Percentiles rank a stretch among this genome's conserved stretches.
Evolutionary conservation across 2,888 invertebrate species (phyloP).

Genomic region (Eupithecia abbreviata): DNA sequence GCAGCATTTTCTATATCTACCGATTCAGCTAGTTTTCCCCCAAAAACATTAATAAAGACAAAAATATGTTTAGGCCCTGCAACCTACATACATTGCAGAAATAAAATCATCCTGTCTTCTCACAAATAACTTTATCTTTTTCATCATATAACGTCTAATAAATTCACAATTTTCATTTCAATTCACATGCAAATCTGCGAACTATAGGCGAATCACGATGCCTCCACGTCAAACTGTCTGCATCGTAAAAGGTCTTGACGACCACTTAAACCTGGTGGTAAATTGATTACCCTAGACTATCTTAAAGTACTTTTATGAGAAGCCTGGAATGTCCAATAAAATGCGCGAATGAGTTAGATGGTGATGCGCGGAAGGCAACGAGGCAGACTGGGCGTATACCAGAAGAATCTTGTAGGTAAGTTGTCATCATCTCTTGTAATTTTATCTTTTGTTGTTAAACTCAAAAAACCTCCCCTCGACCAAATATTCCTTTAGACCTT

Average conservation of each 20-base stretch:
- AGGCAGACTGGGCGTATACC: neutral
- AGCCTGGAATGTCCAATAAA: constrained; percentile 44
- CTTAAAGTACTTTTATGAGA: constrained; percentile 61
- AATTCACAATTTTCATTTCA: neutral
- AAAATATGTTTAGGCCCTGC: too few species aligned
- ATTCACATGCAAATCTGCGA: constrained; percentile 20
- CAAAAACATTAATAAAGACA: too few species aligned
- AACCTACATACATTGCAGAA: too few species aligned
- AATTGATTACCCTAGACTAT: constrained; percentile 61
- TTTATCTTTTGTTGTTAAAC: too few species aligned
- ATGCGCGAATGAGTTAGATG: constrained; percentile 37
- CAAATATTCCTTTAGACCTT: too few species aligned
- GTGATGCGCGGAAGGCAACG: neutral
- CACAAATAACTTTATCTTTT: neutral
- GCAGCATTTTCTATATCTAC: too few species aligned
- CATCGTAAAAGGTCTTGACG: constrained; percentile 46
- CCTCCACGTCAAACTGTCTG: constrained; percentile 35
- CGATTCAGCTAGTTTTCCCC: too few species aligned
- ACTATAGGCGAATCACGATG: constrained; percentile 23
- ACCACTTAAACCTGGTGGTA: constrained; percentile 58
- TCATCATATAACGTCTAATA: neutral
- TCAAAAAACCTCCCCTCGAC: too few species aligned
- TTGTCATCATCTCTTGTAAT: too few species aligned
- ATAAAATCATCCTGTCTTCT: too few species aligned
- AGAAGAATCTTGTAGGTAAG: neutral